Percentiles rank a stretch among this genome's conserved stretches.
phyloP scores from a whole-genome alignment of 2,797 vertebrate genomes.

The Parauchenoglanis ngamensis region DNA sequence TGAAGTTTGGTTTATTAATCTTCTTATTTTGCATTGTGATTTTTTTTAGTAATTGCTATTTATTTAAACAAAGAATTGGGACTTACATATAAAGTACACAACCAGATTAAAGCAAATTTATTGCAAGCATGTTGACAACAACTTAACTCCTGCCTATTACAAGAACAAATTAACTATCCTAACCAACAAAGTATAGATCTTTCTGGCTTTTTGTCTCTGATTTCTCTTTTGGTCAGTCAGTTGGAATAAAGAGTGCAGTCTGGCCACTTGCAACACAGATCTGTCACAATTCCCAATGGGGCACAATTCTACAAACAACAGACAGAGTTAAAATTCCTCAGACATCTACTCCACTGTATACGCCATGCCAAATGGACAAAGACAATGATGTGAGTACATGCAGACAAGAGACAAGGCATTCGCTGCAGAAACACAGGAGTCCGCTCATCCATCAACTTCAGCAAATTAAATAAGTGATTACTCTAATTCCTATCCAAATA shows the following conservation, averaged over 20 bases:
- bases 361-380: conserved; percentile 38
- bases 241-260: conserved; percentile 33
- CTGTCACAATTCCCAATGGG: conserved; percentile 42
- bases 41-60: background rate
- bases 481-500: conserved; percentile 28
- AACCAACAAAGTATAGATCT: conserved; percentile 12
- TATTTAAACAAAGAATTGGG: background rate
- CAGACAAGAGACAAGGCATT: conserved; percentile 43
- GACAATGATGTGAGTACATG: conserved; percentile 35
- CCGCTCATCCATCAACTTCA: conserved; percentile 40
- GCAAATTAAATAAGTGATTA: conserved; percentile 38
- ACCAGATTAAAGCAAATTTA: background rate
- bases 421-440: conserved; percentile 20
- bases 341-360: conserved; percentile 35
- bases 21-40: background rate
- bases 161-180: background rate
- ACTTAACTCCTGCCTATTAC: background rate
- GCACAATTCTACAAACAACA: conserved; percentile 43
- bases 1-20: background rate
- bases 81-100: background rate
- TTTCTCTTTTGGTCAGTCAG: conserved; percentile 24
- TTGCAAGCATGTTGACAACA: background rate
- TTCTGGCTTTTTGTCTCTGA: conserved; percentile 29
- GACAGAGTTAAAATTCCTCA: conserved; percentile 49
- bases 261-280: conserved; percentile 26